Percentiles rank a stretch among this genome's conserved stretches.
These are phyloP conservation scores for Sweltsa coloradensis DNA, from an alignment of 1,140 invertebrate species.

Conservation along the genomic window DNA sequence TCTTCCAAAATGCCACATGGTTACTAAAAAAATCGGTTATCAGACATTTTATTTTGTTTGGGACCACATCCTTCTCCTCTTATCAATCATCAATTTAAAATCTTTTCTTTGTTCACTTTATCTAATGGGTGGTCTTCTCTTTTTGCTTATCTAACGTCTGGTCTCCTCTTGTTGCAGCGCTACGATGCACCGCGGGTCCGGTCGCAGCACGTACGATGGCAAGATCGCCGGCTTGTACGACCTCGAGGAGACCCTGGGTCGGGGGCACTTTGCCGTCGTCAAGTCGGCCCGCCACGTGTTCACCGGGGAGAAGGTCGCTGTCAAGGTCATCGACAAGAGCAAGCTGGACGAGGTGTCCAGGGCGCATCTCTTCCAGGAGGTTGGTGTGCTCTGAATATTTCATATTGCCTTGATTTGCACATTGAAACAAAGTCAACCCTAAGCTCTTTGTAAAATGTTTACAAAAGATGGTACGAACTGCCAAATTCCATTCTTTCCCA, in stretches of 20 bases:
- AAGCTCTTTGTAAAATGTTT: too few species aligned
- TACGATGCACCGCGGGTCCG: conserved; percentile 8
- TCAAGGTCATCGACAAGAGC: conserved; percentile 95
- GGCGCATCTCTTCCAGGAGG: conserved; percentile 94
- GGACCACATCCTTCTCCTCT: too few species aligned
- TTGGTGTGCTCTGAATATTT: conserved; percentile 25
- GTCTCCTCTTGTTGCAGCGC: too few species aligned
- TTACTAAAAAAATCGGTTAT: too few species aligned
- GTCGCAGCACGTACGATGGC: conserved; percentile 20
- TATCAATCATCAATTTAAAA: too few species aligned
- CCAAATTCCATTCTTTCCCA: too few species aligned
- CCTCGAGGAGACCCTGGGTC: conserved; percentile 84
- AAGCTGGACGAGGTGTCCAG: conserved; percentile 94
- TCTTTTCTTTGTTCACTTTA: too few species aligned
- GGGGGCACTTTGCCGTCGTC: conserved; percentile 97
- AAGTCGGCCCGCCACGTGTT: conserved; percentile 98
- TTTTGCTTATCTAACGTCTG: too few species aligned
- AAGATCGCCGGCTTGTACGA: conserved; percentile 97
- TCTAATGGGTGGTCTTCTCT: too few species aligned
- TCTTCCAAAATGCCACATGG: too few species aligned
- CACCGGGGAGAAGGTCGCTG: conserved; percentile 95
- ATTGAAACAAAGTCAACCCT: not conserved
- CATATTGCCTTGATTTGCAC: not conserved
- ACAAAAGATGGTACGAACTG: too few species aligned
- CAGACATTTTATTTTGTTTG: too few species aligned